These are phyloP conservation scores for Phrynocephalus forsythii DNA, from an alignment of 2,797 vertebrate species.

Conservation along the genomic window DNA sequence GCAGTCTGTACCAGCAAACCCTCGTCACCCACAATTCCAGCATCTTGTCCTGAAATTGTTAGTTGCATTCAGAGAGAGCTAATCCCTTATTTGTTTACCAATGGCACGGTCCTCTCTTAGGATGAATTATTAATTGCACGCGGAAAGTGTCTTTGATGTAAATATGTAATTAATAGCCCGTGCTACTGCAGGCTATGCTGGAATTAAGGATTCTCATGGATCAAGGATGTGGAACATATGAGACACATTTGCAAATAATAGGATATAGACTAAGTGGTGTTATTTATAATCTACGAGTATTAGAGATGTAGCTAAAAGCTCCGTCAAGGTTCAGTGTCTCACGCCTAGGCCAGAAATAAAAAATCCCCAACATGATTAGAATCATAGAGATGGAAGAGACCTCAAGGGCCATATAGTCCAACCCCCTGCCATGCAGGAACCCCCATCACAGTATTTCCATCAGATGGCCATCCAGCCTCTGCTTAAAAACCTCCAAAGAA, in stretches of 20 bases:
- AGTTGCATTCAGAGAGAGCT: background rate
- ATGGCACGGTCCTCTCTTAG: constrained; percentile 6
- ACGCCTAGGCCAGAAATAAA: background rate
- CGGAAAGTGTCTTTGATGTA: constrained; percentile 32
- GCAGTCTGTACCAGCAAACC: background rate
- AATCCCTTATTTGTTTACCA: constrained; percentile 41
- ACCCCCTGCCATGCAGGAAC: no score
- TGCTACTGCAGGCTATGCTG: background rate
- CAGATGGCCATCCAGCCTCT: no score
- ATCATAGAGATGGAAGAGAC: no score
- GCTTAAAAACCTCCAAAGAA: no score
- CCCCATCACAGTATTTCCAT: no score
- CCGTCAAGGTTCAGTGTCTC: constrained; percentile 17
- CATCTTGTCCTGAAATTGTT: background rate
- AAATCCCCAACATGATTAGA: background rate
- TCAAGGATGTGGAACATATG: constrained; percentile 40
- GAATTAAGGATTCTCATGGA: constrained; percentile 20
- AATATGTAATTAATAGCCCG: constrained; percentile 46
- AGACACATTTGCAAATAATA: constrained; percentile 24
- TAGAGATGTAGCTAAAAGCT: background rate
- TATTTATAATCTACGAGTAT: constrained; percentile 26
- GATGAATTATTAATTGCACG: constrained; percentile 43
- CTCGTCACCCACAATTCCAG: background rate
- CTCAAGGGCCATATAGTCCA: no score
- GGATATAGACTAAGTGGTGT: constrained; percentile 30